A percentile compares a stretch with the other conserved stretches of the same genome.
Conservation (phyloP, 2,113 vertebrate genomes). For the Trematomus loennbergii region DNA sequence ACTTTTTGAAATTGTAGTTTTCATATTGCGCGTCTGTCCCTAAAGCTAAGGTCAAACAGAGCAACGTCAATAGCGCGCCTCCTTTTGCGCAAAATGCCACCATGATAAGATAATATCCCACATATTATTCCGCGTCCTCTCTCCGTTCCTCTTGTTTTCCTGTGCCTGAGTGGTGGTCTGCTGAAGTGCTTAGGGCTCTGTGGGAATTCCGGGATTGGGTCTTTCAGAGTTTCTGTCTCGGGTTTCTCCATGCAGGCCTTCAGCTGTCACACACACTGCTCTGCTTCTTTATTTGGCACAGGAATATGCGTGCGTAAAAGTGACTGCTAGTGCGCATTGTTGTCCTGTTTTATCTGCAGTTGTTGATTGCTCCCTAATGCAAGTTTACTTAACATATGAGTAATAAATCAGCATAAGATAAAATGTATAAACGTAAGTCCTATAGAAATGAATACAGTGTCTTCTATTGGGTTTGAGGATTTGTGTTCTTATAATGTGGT, state of each 20-base stretch:
- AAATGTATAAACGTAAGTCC: background rate
- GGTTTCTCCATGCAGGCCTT: constrained; percentile 32
- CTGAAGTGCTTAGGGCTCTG: constrained; percentile 57
- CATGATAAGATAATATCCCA: constrained; percentile 48
- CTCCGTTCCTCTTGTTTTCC: background rate
- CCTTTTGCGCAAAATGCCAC: constrained; percentile 17
- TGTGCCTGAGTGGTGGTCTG: constrained; percentile 49
- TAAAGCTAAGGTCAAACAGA: constrained; percentile 18
- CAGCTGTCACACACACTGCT: constrained; percentile 28
- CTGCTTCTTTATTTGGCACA: constrained; percentile 45
- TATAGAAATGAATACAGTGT: background rate
- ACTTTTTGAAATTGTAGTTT: constrained; percentile 86
- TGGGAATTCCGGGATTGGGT: constrained; percentile 61
- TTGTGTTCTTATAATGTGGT: no score
- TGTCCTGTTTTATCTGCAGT: background rate
- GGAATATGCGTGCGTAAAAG: constrained; percentile 29
- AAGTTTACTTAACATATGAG: background rate
- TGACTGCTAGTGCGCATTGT: no score
- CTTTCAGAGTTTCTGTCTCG: constrained; percentile 38
- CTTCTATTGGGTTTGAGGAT: background rate
- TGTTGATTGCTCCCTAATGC: background rate
- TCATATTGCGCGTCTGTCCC: constrained; percentile 83
- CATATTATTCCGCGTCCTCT: constrained; percentile 4
- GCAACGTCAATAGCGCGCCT: background rate
- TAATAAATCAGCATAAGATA: background rate